A percentile compares a stretch with the other conserved stretches of the same genome.
These are phyloP conservation scores for Ruditapes philippinarum DNA, from an alignment of 1,140 invertebrate species.

Conservation along the genomic window DNA sequence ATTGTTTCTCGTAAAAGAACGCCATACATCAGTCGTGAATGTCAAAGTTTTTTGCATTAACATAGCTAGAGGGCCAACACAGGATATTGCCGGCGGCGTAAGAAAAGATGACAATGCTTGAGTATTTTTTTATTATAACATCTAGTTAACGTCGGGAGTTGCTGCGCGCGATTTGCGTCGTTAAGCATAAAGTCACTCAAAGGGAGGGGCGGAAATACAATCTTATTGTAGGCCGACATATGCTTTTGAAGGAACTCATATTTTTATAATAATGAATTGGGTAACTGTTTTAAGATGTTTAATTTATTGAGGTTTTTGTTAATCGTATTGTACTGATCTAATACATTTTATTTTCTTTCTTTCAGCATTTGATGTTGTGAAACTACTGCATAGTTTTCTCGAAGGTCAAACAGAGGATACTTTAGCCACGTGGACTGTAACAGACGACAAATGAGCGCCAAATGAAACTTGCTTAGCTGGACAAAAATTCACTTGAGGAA, in stretches of 20 bases:
- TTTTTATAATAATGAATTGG: not conserved
- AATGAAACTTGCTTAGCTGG: constrained; percentile 7
- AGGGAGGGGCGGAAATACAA: constrained; percentile 32
- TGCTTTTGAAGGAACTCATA: not conserved
- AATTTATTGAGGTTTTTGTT: no score
- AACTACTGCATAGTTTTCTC: not conserved
- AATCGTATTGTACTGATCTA: no score
- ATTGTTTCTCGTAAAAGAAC: constrained; percentile 17
- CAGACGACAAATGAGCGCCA: not conserved
- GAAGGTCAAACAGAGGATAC: constrained; percentile 21
- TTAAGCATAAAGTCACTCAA: constrained; percentile 19
- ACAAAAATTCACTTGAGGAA: not conserved
- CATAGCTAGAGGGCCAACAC: constrained; percentile 36
- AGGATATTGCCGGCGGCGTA: constrained; percentile 6
- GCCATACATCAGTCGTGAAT: constrained; percentile 45
- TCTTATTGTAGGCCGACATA: not conserved
- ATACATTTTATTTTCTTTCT: no score
- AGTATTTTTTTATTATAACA: constrained; percentile 18
- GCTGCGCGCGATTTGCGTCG: constrained; percentile 6
- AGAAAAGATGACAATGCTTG: constrained; percentile 21
- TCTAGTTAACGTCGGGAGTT: constrained; percentile 3
- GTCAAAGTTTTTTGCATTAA: constrained; percentile 47
- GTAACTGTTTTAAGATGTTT: not conserved
- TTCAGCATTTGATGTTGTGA: no score
- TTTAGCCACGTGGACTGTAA: constrained; percentile 12